Percentiles rank a stretch among this genome's conserved stretches.
phyloP scores from a whole-genome alignment of 2,888 invertebrate genomes.

The Drosophila eohydei region DNA sequence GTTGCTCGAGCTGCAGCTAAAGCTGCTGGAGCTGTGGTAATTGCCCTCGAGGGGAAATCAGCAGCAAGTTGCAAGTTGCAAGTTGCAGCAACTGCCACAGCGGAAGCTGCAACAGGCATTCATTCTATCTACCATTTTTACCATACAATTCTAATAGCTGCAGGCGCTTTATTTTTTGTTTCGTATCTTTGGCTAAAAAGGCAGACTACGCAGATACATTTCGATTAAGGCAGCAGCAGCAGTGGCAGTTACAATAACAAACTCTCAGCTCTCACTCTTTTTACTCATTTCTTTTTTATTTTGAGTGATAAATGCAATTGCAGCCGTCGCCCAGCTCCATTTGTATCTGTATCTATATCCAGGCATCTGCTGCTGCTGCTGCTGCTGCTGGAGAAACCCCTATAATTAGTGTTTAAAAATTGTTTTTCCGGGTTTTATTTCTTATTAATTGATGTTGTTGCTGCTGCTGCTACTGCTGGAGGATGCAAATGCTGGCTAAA shows the following conservation, averaged over 20 bases:
- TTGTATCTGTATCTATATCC: constrained; percentile 29
- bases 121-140: constrained; percentile 60
- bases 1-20: constrained; percentile 16
- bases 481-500: constrained; percentile 27
- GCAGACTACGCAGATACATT: constrained; percentile 41
- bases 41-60: constrained; percentile 66
- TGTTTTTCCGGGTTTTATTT: constrained; percentile 67
- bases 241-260: constrained; percentile 9
- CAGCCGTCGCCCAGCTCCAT: constrained; percentile 18
- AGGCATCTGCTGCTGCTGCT: constrained; percentile 30
- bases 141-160: constrained; percentile 68
- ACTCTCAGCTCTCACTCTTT: constrained; percentile 31
- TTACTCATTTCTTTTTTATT: constrained; percentile 2
- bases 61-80: constrained; percentile 21
- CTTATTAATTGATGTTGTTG: constrained; percentile 52
- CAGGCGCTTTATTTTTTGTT: constrained; percentile 54
- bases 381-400: constrained; percentile 33
- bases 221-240: constrained; percentile 41
- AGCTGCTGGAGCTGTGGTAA: constrained; percentile 43
- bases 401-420: constrained; percentile 60
- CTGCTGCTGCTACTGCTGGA: constrained; percentile 19
- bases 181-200: constrained; percentile 42
- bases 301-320: constrained; percentile 60
- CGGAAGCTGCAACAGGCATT: constrained; percentile 56
- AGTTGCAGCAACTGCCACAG: constrained; percentile 20